Evolutionary conservation across 2,113 vertebrate genomes (phyloP).

Genomic region (Dasyornis broadbenti): DNA sequence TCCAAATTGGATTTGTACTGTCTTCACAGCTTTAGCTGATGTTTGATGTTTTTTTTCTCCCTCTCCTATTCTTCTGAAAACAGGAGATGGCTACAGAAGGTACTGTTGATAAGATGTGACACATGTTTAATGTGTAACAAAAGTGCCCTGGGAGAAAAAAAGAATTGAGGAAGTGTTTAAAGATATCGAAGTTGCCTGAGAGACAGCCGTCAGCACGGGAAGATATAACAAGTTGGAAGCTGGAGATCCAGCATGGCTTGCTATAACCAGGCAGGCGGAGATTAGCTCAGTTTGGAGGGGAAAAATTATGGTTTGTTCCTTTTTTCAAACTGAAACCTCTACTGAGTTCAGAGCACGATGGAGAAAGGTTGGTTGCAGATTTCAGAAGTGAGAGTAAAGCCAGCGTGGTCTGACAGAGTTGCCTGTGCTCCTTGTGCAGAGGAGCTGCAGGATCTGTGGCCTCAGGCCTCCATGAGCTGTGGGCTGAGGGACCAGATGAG

Average conservation of each 20-base stretch:
- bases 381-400: neutral
- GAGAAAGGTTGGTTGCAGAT: neutral
- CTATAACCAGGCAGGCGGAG: neutral
- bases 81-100: neutral
- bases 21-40: neutral
- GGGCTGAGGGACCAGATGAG: fast-evolving
- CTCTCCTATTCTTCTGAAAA: neutral
- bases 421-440: fast-evolving
- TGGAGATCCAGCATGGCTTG: neutral
- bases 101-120: neutral
- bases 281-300: no score
- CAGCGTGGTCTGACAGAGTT: fast-evolving
- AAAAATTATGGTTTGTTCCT: no score
- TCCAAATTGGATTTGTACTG: neutral
- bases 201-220: neutral
- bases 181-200: neutral
- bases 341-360: neutral
- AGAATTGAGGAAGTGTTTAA: neutral
- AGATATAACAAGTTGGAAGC: neutral
- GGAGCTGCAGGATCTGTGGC: neutral
- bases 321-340: neutral
- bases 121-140: neutral
- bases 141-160: neutral
- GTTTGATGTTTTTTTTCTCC: neutral
- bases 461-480: fast-evolving